A percentile compares a stretch with the other conserved stretches of the same genome.
Evolutionary conservation across 1,140 invertebrate species (phyloP).

Genomic region (Hormaphis cornu): DNA sequence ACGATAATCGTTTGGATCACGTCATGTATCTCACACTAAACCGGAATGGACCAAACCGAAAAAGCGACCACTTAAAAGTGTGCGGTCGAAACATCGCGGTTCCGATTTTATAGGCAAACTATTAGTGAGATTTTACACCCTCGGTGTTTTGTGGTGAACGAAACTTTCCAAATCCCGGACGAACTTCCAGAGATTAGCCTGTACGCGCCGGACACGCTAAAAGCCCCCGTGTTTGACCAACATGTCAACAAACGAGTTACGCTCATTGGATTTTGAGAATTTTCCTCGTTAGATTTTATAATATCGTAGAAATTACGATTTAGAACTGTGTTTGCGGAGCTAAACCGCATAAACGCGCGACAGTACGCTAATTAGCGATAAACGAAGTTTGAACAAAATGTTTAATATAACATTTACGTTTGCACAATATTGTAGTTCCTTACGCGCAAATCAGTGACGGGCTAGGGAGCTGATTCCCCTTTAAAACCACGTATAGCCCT

Average conservation of each 20-base stretch:
- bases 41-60: not conserved
- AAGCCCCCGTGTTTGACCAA: not conserved
- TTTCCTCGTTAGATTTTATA: not conserved
- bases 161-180: conserved; percentile 14
- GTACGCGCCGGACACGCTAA: not conserved
- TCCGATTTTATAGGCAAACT: conserved; percentile 8
- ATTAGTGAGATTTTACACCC: not conserved
- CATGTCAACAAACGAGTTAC: conserved; percentile 2
- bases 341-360: too few species aligned
- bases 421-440: too few species aligned
- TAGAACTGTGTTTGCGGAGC: not conserved
- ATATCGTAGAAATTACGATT: too few species aligned
- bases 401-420: too few species aligned
- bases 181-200: conserved; percentile 4
- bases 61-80: not conserved
- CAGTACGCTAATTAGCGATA: too few species aligned
- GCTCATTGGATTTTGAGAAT: not conserved
- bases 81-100: not conserved
- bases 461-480: too few species aligned
- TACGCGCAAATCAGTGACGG: too few species aligned
- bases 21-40: too few species aligned
- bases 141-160: not conserved
- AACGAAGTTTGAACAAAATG: too few species aligned
- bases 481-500: too few species aligned
- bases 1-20: too few species aligned